Base-by-base conservation (phyloP, 1,140 invertebrate genomes). In the Caenorhabditis inopinata region DNA sequence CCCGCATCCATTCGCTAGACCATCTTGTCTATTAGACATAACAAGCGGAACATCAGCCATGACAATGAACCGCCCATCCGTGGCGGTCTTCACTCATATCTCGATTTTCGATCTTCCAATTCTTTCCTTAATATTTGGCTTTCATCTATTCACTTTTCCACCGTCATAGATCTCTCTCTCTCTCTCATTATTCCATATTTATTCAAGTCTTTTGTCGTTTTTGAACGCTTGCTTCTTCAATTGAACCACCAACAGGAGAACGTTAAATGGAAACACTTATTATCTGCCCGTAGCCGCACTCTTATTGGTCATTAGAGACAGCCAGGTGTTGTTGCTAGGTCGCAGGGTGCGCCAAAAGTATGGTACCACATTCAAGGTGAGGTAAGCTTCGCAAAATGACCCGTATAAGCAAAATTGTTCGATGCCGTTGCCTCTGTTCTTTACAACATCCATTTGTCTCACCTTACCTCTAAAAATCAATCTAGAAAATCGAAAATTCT, bases 91-190 rank as follows among this genome's bases (percentile, higher is more conserved):
- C 53, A 68, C 29, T n/a, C 58, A 68, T 68, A 68, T 68, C 58
- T 68, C 48, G 21, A n/a, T 32, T 32, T 68, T 32, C 32, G 58
- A 68, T 68, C 58, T 68, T 38, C 58, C 58, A 68, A 29, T 68
- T 68, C 58, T 68, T 68, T 68, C 38, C 58, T 68, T 68, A 68
- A 68, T 68, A 68, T 68, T 68, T 68, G 58, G 58, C 58, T 68
- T 68, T 68, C 58, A 68, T 68, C n/a, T 58, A 23, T 68, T 25
- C 27, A 38, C 32, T 5, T 23, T 9, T 21, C 29, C 2, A 9
- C 53, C 58, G 25, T 25, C n/a, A n/a, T 53, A 25, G 18, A 38
- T 16, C 16, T 21, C 23, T 38, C 12, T 68, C 58, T 38, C 38
- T 42, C 14, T 42, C 38, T n/a, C n/a, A 32, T 58, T 58, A 58